phyloP scores from a whole-genome alignment of 2,888 invertebrate genomes.

The Apomyelois bistriatella region DNA sequence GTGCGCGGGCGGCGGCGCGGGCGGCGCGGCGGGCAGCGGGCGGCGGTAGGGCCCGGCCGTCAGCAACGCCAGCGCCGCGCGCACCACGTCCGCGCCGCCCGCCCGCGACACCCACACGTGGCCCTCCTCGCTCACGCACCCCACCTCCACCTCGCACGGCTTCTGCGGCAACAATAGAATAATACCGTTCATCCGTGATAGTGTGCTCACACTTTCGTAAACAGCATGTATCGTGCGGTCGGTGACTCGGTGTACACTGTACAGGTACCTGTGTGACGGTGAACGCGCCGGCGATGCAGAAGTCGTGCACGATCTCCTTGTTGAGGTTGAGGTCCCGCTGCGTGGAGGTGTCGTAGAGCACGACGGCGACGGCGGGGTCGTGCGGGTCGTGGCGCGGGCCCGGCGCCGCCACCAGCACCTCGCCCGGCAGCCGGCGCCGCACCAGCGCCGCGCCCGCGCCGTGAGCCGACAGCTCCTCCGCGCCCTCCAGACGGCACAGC shows the following conservation, averaged over 20 bases:
- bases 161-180: conserved; percentile 35
- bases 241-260: no score
- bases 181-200: no score
- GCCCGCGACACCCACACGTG: conserved; percentile 69
- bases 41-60: conserved; percentile 67
- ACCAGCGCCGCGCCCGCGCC: conserved; percentile 47
- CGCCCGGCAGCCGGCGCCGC: conserved; percentile 66
- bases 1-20: conserved; percentile 52
- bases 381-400: conserved; percentile 63
- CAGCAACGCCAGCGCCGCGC: conserved; percentile 60
- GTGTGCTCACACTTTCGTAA: no score
- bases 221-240: no score
- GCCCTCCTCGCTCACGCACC: conserved; percentile 70
- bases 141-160: conserved; percentile 67
- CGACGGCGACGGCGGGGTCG: conserved; percentile 75
- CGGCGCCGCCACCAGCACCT: conserved; percentile 78
- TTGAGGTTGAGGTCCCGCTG: conserved; percentile 83
- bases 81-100: conserved; percentile 60
- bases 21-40: conserved; percentile 66
- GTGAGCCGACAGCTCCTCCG: conserved; percentile 81
- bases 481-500: conserved; percentile 83
- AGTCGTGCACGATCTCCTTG: conserved; percentile 76
- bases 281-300: conserved; percentile 63
- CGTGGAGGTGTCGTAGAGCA: conserved; percentile 83
- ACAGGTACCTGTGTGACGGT: conserved; percentile 52